These are phyloP conservation scores for Dendroctonus ponderosae DNA, from an alignment of 1,140 invertebrate species.

Conservation along the genomic window DNA sequence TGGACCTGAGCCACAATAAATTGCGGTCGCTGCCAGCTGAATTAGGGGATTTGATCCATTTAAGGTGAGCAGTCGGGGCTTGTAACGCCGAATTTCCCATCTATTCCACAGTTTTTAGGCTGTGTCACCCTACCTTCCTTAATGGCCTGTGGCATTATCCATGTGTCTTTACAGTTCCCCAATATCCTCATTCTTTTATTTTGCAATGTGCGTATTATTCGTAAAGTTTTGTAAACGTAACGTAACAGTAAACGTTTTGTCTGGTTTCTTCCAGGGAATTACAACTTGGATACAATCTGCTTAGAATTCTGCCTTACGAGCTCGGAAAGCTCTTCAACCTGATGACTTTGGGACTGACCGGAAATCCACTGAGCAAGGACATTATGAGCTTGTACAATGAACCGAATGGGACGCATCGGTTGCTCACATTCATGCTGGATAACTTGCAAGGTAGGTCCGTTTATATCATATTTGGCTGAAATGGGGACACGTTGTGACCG, in stretches of 20 bases:
- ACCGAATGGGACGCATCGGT: constrained; percentile 88
- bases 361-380: constrained; percentile 93
- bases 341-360: constrained; percentile 83
- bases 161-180: no score
- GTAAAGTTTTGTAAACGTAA: no score
- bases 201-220: no score
- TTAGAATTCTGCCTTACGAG: constrained; percentile 92
- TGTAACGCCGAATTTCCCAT: no score
- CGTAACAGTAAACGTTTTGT: no score
- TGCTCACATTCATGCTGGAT: constrained; percentile 91
- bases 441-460: constrained; percentile 81
- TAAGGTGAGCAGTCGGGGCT: constrained; percentile 62
- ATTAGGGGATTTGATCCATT: constrained; percentile 90
- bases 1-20: constrained; percentile 95
- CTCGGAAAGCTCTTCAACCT: constrained; percentile 97
- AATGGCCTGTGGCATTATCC: no score
- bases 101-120: no score
- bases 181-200: no score
- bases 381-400: constrained; percentile 89
- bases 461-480: background rate
- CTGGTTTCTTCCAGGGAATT: constrained; percentile 73
- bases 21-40: constrained; percentile 90
- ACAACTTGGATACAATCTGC: constrained; percentile 89
- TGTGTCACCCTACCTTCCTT: no score
- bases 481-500: background rate